These are phyloP conservation scores for Lasioglossum villosulum DNA, from an alignment of 2,888 invertebrate genomes.

Conservation along the genomic window DNA sequence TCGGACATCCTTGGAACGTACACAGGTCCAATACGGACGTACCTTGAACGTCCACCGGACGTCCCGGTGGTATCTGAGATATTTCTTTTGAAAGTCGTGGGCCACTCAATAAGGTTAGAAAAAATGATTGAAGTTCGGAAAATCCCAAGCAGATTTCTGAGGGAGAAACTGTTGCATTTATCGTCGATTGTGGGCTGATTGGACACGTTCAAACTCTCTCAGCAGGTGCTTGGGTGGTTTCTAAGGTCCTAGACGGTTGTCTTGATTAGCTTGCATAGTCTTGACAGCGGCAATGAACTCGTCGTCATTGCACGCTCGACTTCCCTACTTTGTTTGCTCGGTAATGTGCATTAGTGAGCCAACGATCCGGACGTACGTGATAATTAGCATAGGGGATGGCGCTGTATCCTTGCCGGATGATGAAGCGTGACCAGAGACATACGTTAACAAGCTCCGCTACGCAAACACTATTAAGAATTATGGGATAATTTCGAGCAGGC, in stretches of 20 bases:
- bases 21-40: no score
- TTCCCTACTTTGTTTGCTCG: conserved; percentile 66
- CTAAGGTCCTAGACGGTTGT: conserved; percentile 4
- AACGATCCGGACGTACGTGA: conserved; percentile 58
- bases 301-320: conserved; percentile 66
- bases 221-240: neutral
- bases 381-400: conserved; percentile 64
- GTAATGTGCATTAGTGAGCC: conserved; percentile 59
- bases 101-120: neutral
- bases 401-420: conserved; percentile 15
- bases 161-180: neutral
- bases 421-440: conserved; percentile 30
- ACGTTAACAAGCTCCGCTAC: conserved; percentile 32
- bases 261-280: conserved; percentile 46
- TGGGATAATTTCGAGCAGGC: neutral
- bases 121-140: neutral
- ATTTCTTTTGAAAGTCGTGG: neutral
- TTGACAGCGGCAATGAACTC: conserved; percentile 47
- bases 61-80: no score
- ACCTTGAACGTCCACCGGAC: no score
- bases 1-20: no score
- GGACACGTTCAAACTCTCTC: neutral
- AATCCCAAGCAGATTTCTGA: no score
- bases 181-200: neutral
- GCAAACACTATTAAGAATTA: conserved; percentile 34